phyloP scores from a whole-genome alignment of 2,888 invertebrate genomes.

The Slavum lentiscoides region DNA sequence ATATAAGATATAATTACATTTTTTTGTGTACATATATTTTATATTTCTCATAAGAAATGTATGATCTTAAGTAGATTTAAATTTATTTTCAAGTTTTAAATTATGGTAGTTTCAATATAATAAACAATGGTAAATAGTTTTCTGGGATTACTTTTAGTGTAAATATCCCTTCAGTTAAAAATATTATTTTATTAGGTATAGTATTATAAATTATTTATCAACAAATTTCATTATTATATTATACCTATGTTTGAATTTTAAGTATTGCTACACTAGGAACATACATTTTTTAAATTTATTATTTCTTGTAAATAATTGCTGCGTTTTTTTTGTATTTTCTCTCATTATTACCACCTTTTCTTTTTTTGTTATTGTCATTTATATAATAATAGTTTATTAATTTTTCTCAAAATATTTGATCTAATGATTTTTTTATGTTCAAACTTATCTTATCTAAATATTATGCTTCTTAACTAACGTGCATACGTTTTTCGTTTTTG shows the following conservation, averaged over 20 bases:
- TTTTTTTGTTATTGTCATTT: conserved; percentile 2
- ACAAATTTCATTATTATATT: not conserved
- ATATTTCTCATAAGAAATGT: not conserved
- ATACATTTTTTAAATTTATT: not conserved
- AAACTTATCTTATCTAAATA: conserved; percentile 34
- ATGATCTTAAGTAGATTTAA: not conserved
- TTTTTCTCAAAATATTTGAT: conserved; percentile 14
- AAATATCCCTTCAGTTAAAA: too few species aligned
- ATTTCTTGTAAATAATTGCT: conserved; percentile 24
- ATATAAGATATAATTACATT: conserved; percentile 29
- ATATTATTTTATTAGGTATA: too few species aligned
- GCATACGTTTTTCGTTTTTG: conserved; percentile 41
- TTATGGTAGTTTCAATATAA: too few species aligned
- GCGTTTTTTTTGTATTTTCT: conserved; percentile 12
- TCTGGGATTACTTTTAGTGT: too few species aligned
- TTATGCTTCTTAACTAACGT: conserved; percentile 44
- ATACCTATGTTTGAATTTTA: too few species aligned
- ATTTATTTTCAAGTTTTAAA: not conserved
- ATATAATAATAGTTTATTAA: conserved; percentile 18
- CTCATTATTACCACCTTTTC: not conserved
- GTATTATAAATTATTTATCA: too few species aligned
- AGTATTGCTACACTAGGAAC: too few species aligned
- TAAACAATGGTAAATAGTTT: too few species aligned
- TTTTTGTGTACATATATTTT: not conserved
- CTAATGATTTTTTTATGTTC: conserved; percentile 1